Evolutionary conservation across 2,113 vertebrate genomes (phyloP).

Genomic region (Scomber colias): DNA sequence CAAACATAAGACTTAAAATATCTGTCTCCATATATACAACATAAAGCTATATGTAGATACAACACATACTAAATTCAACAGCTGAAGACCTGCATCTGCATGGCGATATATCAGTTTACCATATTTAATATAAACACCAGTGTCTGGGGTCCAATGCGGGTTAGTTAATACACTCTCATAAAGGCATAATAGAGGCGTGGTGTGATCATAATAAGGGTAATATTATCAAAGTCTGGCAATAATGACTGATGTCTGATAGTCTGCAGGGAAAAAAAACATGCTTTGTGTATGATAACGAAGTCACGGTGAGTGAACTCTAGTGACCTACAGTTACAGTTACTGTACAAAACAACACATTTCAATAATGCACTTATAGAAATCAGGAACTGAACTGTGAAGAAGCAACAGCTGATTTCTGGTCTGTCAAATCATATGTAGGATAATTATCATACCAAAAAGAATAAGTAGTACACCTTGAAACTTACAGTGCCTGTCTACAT

Average conservation of each 20-base stretch:
- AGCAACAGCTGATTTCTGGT: background rate
- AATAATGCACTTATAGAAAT: background rate
- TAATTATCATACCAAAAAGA: background rate
- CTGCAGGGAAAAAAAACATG: too few relatives aligned
- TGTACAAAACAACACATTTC: background rate
- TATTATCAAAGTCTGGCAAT: constrained; percentile 45
- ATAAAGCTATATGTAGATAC: constrained; percentile 2
- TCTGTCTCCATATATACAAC: background rate
- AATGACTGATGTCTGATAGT: background rate
- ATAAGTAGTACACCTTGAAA: background rate
- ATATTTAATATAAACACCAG: constrained; percentile 62
- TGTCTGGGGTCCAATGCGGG: constrained; percentile 45
- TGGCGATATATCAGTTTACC: constrained; percentile 50
- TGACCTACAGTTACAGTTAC: too few relatives aligned
- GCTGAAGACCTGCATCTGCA: constrained; percentile 9
- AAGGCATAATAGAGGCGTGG: constrained; percentile 68
- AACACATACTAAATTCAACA: background rate
- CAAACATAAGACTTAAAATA: background rate
- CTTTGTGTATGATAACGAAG: too few relatives aligned
- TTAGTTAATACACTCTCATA: constrained; percentile 57
- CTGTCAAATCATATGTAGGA: background rate
- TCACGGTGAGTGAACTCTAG: too few relatives aligned
- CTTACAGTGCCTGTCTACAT: background rate
- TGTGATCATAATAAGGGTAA: constrained; percentile 54
- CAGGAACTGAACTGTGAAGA: background rate